Conservation (phyloP, 2,113 vertebrate species). For the Syrmaticus mikado region DNA sequence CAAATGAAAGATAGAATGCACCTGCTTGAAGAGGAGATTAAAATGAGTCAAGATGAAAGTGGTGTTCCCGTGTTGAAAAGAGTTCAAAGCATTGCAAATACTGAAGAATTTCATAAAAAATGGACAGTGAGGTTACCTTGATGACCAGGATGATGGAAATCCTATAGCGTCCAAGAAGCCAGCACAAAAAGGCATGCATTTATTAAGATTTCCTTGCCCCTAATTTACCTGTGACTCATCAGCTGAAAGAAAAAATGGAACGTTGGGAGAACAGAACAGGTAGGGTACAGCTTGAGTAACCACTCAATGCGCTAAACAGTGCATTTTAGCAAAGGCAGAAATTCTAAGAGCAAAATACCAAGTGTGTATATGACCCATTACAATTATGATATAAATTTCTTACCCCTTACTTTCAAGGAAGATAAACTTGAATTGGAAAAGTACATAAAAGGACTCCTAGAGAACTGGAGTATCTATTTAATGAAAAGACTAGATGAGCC, state of each 20-base stretch:
- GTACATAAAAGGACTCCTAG: not conserved
- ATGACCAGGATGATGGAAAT: not conserved
- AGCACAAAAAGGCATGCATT: no score
- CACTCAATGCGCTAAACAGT: accelerated
- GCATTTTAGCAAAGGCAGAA: not conserved
- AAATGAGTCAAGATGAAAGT: not conserved
- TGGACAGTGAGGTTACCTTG: not conserved
- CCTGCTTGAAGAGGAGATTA: not conserved
- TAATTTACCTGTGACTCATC: not conserved
- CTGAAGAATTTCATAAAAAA: not conserved
- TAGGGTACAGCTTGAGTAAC: not conserved
- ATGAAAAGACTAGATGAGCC: not conserved
- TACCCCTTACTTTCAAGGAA: not conserved
- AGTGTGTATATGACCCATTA: not conserved
- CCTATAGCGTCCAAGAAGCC: not conserved
- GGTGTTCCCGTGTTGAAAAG: not conserved
- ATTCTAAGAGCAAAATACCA: not conserved
- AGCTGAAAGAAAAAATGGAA: not conserved
- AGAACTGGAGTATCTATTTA: not conserved
- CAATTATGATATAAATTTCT: not conserved
- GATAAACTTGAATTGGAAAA: not conserved
- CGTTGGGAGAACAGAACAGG: not conserved
- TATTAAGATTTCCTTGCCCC: not conserved
- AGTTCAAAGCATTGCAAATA: not conserved
- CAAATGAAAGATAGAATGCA: not conserved